A percentile compares a stretch with the other conserved stretches of the same genome.
phyloP scores from a whole-genome alignment of 2,113 vertebrate genomes.

The Hymenochirus boettgeri region DNA sequence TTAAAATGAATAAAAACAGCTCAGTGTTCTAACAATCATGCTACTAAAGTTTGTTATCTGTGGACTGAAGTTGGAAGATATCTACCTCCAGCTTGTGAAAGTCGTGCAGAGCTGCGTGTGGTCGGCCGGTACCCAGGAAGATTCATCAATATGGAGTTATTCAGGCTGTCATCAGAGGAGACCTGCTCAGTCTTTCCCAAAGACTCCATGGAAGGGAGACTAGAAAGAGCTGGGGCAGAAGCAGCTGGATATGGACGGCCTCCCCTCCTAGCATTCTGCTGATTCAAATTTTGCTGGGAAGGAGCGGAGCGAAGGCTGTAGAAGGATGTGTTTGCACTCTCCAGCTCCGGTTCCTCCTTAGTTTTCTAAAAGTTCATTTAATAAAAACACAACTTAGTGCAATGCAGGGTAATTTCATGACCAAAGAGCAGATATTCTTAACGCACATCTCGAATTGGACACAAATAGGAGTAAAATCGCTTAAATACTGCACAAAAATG shows the following conservation, averaged over 20 bases:
- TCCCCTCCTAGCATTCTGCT: slow-evolving; percentile 22
- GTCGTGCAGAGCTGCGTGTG: slow-evolving; percentile 63
- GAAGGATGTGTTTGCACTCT: slow-evolving; percentile 61
- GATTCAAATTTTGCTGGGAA: slow-evolving; percentile 49
- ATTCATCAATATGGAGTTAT: slow-evolving; percentile 63
- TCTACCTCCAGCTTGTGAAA: slow-evolving; percentile 54
- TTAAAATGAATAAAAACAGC: too few species aligned
- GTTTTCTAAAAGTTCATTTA: slow-evolving; percentile 59
- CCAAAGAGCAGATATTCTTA: too few species aligned
- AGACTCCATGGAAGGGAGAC: slow-evolving; percentile 54
- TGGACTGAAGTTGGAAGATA: too few species aligned
- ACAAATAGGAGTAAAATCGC: too few species aligned
- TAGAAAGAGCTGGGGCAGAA: slow-evolving; percentile 52
- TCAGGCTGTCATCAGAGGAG: slow-evolving; percentile 50
- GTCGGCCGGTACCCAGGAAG: slow-evolving; percentile 83
- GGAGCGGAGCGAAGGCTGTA: slow-evolving; percentile 58
- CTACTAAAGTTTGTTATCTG: too few species aligned
- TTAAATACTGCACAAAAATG: too few species aligned
- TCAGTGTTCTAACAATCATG: too few species aligned
- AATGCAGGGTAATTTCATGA: too few species aligned
- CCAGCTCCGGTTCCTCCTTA: slow-evolving; percentile 47
- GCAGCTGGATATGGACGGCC: slow-evolving; percentile 48
- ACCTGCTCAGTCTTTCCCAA: slow-evolving; percentile 45
- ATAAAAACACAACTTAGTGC: not conserved
- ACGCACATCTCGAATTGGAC: too few species aligned